Base-by-base conservation (phyloP, 2,888 invertebrate genomes). In the Therioaphis trifolii region DNA sequence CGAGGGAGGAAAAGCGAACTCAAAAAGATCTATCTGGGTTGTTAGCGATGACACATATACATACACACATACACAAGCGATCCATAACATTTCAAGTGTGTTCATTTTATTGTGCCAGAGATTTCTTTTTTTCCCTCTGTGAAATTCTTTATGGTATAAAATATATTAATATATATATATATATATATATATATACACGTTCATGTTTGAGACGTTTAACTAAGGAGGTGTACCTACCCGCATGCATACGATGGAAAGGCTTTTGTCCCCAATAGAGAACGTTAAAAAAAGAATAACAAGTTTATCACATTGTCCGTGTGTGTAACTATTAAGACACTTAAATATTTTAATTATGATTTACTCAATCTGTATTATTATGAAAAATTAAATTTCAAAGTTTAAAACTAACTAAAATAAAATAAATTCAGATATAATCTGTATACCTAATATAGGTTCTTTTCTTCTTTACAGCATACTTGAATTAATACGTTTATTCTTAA, bases 11-110 rank as follows among this genome's bases (percentile, higher is more conserved):
- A 77, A 75, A 79, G 21, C 35, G 29, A 58, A 58, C 43, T 79
- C 55, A 21, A 80, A 80, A 82, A 61, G 80, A 82, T 63, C 63
- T 46, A 71, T 63, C 46, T 63, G n/a, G 72, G 72, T 72, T 82
- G 80, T 82, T 82, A 82, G 49, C 72, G 80, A 82, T 82, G 80
- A 82, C 80, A 80, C 80, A 71, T n/a, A n/a, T n/a, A n/a, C n/a
- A n/a, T 63, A 40, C 66, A 40, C 15, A 21, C 29, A 27, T 66
- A 29, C 49, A 35, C 72, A 71, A 72, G 63, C 80, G 80, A 82
- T 82, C 80, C 80, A 72, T 82, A 82, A 82, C 61, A 29, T 82
- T 82, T 82, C 80, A 49, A 82, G 80, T 82, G 80, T 49, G 80
- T 82, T 82, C 80, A 21, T 82, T 71, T 82, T 72, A 82, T 82